Evolutionary conservation across 2,113 vertebrate genomes (phyloP).

Genomic region (Physeter macrocephalus): DNA sequence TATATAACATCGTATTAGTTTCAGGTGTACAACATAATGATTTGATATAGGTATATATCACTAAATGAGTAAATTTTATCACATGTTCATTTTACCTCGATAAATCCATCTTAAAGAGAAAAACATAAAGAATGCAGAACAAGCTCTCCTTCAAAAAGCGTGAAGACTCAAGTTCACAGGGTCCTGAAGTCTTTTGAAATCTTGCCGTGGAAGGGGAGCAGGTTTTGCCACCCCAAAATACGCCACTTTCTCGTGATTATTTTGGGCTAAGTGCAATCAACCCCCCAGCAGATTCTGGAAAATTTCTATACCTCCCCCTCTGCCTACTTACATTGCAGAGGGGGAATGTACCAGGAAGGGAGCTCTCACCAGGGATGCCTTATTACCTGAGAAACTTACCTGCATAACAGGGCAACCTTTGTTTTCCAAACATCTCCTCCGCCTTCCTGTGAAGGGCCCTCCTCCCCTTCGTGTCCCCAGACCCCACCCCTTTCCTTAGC

Average conservation of each 20-base stretch:
- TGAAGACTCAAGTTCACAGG: too few species aligned
- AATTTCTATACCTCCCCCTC: neutral
- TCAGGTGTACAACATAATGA: neutral
- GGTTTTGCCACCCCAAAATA: neutral
- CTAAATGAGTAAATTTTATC: accelerated
- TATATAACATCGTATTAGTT: neutral
- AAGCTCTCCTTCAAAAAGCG: neutral
- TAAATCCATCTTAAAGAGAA: neutral
- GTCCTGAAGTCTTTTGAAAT: neutral
- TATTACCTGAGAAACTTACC: neutral
- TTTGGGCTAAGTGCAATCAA: neutral
- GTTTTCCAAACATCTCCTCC: neutral
- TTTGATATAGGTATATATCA: neutral
- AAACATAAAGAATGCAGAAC: neutral
- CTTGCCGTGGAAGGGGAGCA: neutral
- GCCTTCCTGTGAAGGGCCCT: neutral
- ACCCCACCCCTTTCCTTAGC: neutral
- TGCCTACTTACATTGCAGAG: too few species aligned
- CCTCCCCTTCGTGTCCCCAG: neutral
- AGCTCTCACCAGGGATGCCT: neutral
- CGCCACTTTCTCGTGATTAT: neutral
- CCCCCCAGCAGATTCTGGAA: neutral
- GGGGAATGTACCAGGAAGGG: neutral
- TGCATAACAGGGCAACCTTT: neutral
- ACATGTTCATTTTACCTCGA: accelerated